A percentile compares a stretch with the other conserved stretches of the same genome.
These are phyloP conservation scores for Aythya baeri DNA, from an alignment of 2,113 vertebrate genomes.

Conservation along the genomic window DNA sequence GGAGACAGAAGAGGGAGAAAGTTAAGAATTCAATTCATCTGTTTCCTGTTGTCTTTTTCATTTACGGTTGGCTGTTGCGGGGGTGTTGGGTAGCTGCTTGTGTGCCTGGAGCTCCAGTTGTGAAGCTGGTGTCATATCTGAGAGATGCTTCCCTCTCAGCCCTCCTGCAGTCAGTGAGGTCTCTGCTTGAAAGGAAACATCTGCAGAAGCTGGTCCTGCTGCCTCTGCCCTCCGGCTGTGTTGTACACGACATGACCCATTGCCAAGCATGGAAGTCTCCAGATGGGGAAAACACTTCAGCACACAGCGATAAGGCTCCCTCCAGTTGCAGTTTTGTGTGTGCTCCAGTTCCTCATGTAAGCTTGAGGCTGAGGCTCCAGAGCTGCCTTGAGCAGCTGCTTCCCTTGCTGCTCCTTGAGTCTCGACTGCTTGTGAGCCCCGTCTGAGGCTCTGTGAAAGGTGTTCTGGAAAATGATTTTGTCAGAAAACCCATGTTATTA, in stretches of 20 bases:
- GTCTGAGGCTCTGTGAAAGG: not conserved
- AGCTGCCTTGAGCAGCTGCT: not conserved
- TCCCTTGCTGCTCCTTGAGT: not conserved
- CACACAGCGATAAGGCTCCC: not conserved
- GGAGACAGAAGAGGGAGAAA: not conserved
- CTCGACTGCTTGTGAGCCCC: not conserved
- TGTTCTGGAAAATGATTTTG: not conserved
- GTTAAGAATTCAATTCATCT: not conserved
- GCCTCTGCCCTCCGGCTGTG: not conserved
- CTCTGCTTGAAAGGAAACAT: not conserved
- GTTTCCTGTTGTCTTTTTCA: conserved; percentile 3
- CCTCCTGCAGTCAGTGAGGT: not conserved
- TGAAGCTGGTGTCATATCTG: not conserved
- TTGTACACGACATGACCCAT: not conserved
- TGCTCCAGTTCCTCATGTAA: not conserved
- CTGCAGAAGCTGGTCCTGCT: not conserved
- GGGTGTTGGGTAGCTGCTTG: not conserved
- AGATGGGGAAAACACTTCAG: not conserved
- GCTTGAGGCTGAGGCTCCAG: not conserved
- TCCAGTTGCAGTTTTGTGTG: not conserved
- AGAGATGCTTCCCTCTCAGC: not conserved
- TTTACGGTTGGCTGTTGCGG: not conserved
- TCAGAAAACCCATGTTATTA: not conserved
- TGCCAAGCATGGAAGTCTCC: not conserved
- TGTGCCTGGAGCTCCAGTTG: not conserved